Conservation (phyloP, 2,888 invertebrate species). For the Platycnemis pennipes region DNA sequence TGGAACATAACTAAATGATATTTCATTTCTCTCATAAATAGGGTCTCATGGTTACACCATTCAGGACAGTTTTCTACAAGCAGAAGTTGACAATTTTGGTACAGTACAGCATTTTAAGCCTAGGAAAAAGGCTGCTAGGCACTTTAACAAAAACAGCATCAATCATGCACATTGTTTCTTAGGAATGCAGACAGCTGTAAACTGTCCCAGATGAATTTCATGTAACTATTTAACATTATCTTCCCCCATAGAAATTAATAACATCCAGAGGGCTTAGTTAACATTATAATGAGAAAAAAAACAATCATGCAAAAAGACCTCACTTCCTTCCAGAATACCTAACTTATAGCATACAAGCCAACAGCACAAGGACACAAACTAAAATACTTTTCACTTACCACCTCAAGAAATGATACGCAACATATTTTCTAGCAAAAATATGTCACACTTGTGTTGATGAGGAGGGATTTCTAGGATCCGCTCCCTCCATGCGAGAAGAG, state of each 20-base stretch:
- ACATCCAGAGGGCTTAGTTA: neutral
- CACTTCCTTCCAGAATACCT: neutral
- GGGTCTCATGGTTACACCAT: no score
- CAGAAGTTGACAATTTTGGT: no score
- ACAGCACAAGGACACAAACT: slow-evolving; percentile 26
- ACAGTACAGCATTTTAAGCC: no score
- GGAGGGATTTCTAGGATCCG: slow-evolving; percentile 61
- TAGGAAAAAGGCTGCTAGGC: no score
- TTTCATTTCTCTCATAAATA: no score
- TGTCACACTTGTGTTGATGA: slow-evolving; percentile 63
- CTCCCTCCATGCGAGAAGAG: slow-evolving; percentile 57
- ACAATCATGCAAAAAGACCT: neutral
- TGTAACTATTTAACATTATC: neutral
- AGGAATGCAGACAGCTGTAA: no score
- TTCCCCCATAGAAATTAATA: neutral
- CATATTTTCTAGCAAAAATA: slow-evolving; percentile 53
- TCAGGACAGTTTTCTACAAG: no score
- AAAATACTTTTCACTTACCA: slow-evolving; percentile 49
- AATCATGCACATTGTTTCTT: no score
- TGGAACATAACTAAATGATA: no score
- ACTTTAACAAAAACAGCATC: no score
- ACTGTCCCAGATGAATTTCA: no score
- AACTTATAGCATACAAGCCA: neutral
- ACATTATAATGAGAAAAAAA: neutral
- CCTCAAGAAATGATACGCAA: slow-evolving; percentile 38